Base-by-base conservation (phyloP, 2,888 invertebrate genomes). In the Volucella inanis region DNA sequence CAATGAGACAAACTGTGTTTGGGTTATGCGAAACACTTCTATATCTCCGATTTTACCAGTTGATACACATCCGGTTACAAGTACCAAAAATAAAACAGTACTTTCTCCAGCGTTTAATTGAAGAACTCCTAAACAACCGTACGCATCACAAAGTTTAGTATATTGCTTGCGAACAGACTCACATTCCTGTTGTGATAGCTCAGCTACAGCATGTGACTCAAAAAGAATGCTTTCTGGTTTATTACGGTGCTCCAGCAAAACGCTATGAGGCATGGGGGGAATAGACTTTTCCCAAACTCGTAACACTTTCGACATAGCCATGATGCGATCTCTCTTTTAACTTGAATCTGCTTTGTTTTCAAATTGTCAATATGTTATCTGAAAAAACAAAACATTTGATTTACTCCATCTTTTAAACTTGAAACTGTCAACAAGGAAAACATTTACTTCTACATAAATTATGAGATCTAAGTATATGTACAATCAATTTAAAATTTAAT, bases 291-390 rank as follows among this genome's bases (percentile, higher is more conserved):
- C 97, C 89, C 97, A 94, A 88, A 98, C 96, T 89, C 97, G 95
- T 93, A 97, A 98, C 87, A 96, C 96, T 93, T 98, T 98, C 89
- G 97, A 97, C 96, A 98, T 97, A 90, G 98, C 97, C 98, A 98
- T 98, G 31, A 3, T 86, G n/a, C 11, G 31, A 31, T 31, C 4
- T 31, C 31, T 31, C 6, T 31, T 31, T 31, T 31, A 31, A 31
- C 31, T 31, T 31, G 31, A 31, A 43, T 12, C 10, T 31, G 61
- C 31, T 43, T 15, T 50, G 9, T 71, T 49, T 52, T 6, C n/a
- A 49, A 38, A 15, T 15, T 65, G 65, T 22, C 41, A 76, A 12
- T 72, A 14, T 41, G 50, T 59, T 65, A 79, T 79, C 79, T 79
- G 59, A 50, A 78, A 78, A 31, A n/a, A 41, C 1, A 52, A 65